These are phyloP conservation scores for Platalea minor DNA, from an alignment of 2,797 vertebrate species.

Conservation along the genomic window DNA sequence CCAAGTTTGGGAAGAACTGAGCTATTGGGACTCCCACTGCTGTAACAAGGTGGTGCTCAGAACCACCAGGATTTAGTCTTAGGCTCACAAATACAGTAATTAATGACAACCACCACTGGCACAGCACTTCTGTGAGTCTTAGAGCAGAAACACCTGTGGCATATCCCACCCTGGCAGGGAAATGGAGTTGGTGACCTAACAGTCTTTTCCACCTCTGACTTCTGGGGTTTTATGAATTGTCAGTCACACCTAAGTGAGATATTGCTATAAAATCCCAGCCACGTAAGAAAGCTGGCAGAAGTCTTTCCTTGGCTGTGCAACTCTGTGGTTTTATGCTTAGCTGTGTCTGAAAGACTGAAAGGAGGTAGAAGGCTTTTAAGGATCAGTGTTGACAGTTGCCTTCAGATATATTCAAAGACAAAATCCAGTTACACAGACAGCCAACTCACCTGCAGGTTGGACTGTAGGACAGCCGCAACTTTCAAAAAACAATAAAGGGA, in stretches of 20 bases:
- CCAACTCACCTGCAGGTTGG: not conserved
- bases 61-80: not conserved
- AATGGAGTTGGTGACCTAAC: not conserved
- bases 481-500: not conserved
- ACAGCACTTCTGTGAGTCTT: not conserved
- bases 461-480: not conserved
- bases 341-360: not conserved
- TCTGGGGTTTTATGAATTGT: not conserved
- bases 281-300: not conserved
- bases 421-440: not conserved
- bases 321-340: not conserved
- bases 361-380: not conserved
- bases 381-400: not conserved
- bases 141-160: not conserved
- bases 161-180: constrained; percentile 11
- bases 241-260: constrained; percentile 1
- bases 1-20: not conserved
- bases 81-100: not conserved
- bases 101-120: not conserved
- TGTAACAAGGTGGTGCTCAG: not conserved
- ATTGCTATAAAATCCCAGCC: not conserved
- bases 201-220: not conserved
- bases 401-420: not conserved
- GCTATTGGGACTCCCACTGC: not conserved
- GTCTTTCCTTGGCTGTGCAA: not conserved